A percentile compares a stretch with the other conserved stretches of the same genome.
phyloP scores from a whole-genome alignment of 2,797 vertebrate genomes.

The Australoheros facetus region DNA sequence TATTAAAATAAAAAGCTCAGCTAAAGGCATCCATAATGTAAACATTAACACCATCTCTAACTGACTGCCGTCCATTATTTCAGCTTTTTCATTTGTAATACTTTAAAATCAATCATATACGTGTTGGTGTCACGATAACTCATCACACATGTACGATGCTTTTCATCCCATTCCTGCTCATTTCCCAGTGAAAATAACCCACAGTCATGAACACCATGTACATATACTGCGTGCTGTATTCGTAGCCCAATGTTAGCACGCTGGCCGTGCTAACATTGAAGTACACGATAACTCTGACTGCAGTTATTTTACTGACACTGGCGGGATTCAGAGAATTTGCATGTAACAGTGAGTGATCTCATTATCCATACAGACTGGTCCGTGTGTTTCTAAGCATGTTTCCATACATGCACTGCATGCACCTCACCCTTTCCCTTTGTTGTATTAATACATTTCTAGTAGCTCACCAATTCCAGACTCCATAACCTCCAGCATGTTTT shows the following conservation, averaged over 20 bases:
- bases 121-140: neutral
- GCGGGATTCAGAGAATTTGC: neutral
- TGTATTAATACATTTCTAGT: constrained; percentile 53
- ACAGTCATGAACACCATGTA: neutral
- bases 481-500: constrained; percentile 66
- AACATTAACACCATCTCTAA: neutral
- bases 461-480: constrained; percentile 38
- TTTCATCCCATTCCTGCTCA: neutral
- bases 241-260: neutral
- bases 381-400: neutral
- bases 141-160: neutral
- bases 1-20: too few relatives aligned
- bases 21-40: neutral
- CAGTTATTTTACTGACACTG: neutral
- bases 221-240: neutral
- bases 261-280: neutral
- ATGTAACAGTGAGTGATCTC: neutral
- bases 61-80: neutral
- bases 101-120: too few relatives aligned
- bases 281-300: neutral
- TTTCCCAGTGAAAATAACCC: neutral
- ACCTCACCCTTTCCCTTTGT: constrained; percentile 30
- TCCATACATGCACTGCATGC: neutral
- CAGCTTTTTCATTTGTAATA: neutral
- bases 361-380: constrained; percentile 4